Percentiles rank a stretch among this genome's conserved stretches.
Evolutionary conservation across 2,113 vertebrate genomes (phyloP).

Genomic region (Sialia sialis): DNA sequence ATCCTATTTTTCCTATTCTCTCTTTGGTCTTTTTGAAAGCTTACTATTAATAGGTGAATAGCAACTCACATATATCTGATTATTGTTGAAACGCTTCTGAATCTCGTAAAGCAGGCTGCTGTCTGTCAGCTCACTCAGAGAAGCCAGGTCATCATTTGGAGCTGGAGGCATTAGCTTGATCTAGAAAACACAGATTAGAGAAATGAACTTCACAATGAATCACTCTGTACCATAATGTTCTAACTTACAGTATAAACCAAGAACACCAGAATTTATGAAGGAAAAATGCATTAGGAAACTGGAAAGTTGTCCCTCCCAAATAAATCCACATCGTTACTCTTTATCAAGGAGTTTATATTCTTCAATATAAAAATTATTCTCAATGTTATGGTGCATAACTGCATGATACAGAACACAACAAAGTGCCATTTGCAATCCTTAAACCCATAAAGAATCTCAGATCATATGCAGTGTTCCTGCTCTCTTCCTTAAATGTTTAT

Average conservation of each 20-base stretch:
- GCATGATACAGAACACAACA: not conserved
- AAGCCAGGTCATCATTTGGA: conserved; percentile 92
- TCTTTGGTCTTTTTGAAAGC: not conserved
- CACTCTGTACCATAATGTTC: not conserved
- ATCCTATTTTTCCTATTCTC: not conserved
- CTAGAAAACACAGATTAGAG: conserved; percentile 65
- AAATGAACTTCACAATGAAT: not conserved
- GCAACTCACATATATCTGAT: conserved; percentile 92
- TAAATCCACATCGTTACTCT: not conserved
- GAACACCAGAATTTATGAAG: not conserved
- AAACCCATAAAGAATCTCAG: not conserved
- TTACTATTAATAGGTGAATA: not conserved
- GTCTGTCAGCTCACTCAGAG: conserved; percentile 90
- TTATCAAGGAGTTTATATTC: not conserved
- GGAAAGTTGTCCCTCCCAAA: not conserved
- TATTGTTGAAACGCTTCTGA: conserved; percentile 92
- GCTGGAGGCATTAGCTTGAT: conserved; percentile 92
- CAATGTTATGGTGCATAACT: not conserved
- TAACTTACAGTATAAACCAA: not conserved
- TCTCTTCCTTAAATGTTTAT: not conserved
- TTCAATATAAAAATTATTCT: not conserved
- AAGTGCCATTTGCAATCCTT: not conserved
- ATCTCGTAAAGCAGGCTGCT: conserved; percentile 98
- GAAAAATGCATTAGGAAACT: not conserved
- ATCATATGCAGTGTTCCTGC: not conserved